A percentile compares a stretch with the other conserved stretches of the same genome.
phyloP scores from a whole-genome alignment of 2,797 vertebrate species.

The Gallirallus australis region DNA sequence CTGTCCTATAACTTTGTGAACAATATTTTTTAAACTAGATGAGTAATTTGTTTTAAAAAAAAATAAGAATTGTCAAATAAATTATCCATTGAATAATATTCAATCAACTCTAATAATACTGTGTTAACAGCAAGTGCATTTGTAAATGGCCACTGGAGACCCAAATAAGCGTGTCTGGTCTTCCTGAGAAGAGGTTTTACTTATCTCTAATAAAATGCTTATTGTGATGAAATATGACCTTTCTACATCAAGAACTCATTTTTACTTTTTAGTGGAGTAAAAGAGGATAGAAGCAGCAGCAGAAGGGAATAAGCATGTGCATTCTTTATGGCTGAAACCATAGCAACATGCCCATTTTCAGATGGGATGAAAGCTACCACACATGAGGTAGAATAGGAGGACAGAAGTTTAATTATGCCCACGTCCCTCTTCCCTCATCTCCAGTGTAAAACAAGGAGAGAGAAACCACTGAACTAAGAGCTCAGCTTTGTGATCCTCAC shows the following conservation, averaged over 20 bases:
- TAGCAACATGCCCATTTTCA: not conserved
- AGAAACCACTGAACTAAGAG: not conserved
- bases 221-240: not conserved
- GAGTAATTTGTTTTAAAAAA: constrained; percentile 22
- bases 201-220: not conserved
- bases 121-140: not conserved
- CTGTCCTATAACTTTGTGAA: not conserved
- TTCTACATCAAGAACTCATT: not conserved
- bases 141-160: not conserved
- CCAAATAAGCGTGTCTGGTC: not conserved
- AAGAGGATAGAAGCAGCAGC: not conserved
- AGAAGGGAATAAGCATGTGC: not conserved
- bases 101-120: not conserved
- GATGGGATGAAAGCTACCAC: not conserved
- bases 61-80: not conserved
- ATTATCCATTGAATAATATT: constrained; percentile 28
- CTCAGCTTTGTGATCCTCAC: not conserved
- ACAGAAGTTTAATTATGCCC: not conserved
- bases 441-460: not conserved
- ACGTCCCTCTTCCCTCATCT: fast-evolving
- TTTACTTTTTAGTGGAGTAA: not conserved
- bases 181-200: not conserved
- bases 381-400: not conserved
- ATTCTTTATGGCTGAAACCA: not conserved
- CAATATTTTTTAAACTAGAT: constrained; percentile 28